Evolutionary conservation across 2,888 invertebrate genomes (phyloP), one percentile per base, ranked within the genome.

Genomic region (Drosophila phalerata): DNA sequence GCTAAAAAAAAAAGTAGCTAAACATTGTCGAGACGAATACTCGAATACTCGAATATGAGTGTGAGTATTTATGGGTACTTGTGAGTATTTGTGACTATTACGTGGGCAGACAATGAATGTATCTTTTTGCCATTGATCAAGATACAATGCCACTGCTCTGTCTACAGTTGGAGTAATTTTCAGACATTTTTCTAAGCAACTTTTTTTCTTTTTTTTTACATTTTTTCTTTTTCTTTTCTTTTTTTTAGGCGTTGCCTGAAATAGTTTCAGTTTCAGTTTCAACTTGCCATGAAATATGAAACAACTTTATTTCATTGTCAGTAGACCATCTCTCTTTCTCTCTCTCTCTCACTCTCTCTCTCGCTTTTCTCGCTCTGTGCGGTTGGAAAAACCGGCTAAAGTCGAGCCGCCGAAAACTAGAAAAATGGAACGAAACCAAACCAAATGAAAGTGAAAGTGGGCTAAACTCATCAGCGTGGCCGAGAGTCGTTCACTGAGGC

Each of bases 371-470:
- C 25, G 1, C 37, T 28, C 47, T 47, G 17, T 53, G 57, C 15
- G n/a, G 63, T 69, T 77, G 82, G 71, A 75, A 84, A 84, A 87
- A 77, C 87, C 87, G 87, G 84, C 75, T 86, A 42, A 42, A 28
- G 45, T 55, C 38, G 0, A 32, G 37, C 69, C 49, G 42, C 56
- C 40, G 42, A 47, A 65, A 75, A 63, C 68, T 80, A 77, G 71
- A 81, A 71, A 81, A 72, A 77, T 84, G 73, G 76, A 76, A 72
- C 63, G 73, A 76, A 76, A 76, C 68, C 52, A 75, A 74, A 73
- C 61, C 56, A 83, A 88, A 90, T 77, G 89, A 89, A 89, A 90
- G 89, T 89, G 89, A 90, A 90, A 90, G 89, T 89, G 85, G 89
- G 89, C 86, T 88, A 89, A 85, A 79, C 86, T 83, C 80, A 87